Percentiles rank a stretch among this genome's conserved stretches.
Evolutionary conservation across 2,888 invertebrate species (phyloP).

Genomic region (Hecatera dysodea): DNA sequence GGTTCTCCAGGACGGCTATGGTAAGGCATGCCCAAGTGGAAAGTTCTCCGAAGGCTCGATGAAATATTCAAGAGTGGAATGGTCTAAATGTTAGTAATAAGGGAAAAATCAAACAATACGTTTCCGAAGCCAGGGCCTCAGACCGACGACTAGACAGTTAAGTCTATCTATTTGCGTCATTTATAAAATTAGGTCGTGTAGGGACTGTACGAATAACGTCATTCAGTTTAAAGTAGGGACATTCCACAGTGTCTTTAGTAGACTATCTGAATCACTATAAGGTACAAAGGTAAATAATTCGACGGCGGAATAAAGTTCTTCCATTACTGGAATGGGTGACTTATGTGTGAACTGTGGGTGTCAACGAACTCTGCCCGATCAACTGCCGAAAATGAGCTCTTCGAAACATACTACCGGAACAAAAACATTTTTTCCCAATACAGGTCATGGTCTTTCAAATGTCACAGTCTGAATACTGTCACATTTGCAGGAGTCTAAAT

Average conservation of each 20-base stretch:
- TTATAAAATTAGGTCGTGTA: slow-evolving; percentile 3
- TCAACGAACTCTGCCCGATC: no score
- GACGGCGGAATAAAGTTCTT: not conserved
- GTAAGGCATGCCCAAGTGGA: no score
- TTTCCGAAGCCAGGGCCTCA: not conserved
- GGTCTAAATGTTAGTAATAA: not conserved
- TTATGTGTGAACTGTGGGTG: not conserved
- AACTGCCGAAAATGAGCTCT: no score
- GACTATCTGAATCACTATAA: slow-evolving; percentile 22
- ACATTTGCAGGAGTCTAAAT: no score
- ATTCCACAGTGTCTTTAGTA: slow-evolving; percentile 8
- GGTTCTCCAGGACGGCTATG: no score
- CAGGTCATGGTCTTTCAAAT: no score
- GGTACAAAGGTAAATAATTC: slow-evolving; percentile 24
- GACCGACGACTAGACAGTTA: not conserved
- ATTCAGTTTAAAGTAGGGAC: slow-evolving; percentile 14
- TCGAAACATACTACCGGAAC: no score
- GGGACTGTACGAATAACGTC: slow-evolving; percentile 32
- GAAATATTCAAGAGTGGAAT: no score
- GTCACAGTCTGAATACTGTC: no score
- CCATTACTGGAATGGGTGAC: not conserved
- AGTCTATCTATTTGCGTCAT: slow-evolving; percentile 19
- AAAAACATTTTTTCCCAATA: no score
- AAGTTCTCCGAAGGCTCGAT: no score
- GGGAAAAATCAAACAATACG: not conserved